A percentile compares a stretch with the other conserved stretches of the same genome.
Evolutionary conservation across 1,140 invertebrate genomes (phyloP).

Genomic region (Drosophila erecta): DNA sequence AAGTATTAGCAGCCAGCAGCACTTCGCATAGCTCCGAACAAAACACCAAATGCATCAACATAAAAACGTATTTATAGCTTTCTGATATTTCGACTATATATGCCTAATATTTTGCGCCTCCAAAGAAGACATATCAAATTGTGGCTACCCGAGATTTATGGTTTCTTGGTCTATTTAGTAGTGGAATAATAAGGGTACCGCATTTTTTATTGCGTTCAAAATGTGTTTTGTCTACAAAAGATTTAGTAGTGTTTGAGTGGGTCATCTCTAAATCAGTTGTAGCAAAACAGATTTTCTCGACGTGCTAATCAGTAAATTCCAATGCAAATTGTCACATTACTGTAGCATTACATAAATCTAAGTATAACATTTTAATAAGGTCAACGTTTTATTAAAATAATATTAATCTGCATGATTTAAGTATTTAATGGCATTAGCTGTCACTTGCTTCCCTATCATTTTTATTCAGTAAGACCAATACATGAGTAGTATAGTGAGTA

Average conservation of each 20-base stretch:
- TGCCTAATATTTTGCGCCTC: conserved; percentile 34
- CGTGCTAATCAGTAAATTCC: background rate
- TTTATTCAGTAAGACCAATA: too few relatives aligned
- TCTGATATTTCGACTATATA: conserved; percentile 37
- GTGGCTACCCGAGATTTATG: conserved; percentile 16
- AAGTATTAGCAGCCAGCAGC: conserved; percentile 44
- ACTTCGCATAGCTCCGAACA: conserved; percentile 6
- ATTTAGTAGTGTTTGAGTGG: too few relatives aligned
- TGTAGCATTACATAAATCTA: background rate
- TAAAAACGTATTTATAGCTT: conserved; percentile 55
- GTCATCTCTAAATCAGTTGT: background rate
- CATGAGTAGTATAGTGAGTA: conserved; percentile 10
- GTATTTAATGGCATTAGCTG: too few relatives aligned
- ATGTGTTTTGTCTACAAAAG: too few relatives aligned
- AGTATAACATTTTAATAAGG: background rate
- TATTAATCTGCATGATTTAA: background rate
- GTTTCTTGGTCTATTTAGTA: background rate
- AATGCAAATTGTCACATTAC: background rate
- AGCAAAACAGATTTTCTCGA: background rate
- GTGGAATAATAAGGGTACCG: conserved; percentile 2
- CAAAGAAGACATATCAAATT: conserved; percentile 22
- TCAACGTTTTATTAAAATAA: background rate
- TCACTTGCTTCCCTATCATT: too few relatives aligned
- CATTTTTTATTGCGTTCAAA: background rate
- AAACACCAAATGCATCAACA: conserved; percentile 30